These are phyloP conservation scores for Desmodus rotundus DNA, from an alignment of 2,113 vertebrate species.

Conservation along the genomic window DNA sequence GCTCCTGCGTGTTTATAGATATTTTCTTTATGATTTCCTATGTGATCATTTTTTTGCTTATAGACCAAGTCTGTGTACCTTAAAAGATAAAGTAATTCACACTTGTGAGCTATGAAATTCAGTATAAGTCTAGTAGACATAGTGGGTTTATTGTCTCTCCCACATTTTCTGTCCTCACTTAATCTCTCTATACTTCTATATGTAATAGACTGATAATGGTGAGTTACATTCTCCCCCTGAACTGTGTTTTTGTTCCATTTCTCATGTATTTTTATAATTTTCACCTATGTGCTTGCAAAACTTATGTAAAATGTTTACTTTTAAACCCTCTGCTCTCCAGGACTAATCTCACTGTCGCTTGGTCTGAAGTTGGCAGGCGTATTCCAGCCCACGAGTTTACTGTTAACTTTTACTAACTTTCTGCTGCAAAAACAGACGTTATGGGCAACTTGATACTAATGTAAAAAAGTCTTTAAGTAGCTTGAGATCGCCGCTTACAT, in stretches of 20 bases:
- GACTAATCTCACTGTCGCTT: background rate
- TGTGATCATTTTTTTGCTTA: background rate
- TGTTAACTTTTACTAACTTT: background rate
- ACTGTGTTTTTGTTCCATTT: background rate
- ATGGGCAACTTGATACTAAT: background rate
- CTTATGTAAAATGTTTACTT: background rate
- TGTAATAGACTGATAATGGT: background rate
- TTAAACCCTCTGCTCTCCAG: background rate
- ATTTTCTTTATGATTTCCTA: background rate
- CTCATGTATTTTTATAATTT: background rate
- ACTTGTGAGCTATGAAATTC: background rate
- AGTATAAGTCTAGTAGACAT: background rate
- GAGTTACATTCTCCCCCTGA: background rate
- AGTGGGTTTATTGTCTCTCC: background rate
- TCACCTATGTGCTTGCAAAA: background rate
- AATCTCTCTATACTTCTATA: background rate
- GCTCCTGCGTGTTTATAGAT: background rate
- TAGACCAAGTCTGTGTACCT: background rate
- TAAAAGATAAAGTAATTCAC: background rate
- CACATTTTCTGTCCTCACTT: background rate
- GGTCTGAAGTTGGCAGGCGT: background rate
- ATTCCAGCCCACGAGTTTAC: background rate
- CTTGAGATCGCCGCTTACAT: background rate
- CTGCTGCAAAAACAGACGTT: background rate
- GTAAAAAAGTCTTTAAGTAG: background rate